phyloP scores from a whole-genome alignment of 2,797 vertebrate species.

The Coreius guichenoti region DNA sequence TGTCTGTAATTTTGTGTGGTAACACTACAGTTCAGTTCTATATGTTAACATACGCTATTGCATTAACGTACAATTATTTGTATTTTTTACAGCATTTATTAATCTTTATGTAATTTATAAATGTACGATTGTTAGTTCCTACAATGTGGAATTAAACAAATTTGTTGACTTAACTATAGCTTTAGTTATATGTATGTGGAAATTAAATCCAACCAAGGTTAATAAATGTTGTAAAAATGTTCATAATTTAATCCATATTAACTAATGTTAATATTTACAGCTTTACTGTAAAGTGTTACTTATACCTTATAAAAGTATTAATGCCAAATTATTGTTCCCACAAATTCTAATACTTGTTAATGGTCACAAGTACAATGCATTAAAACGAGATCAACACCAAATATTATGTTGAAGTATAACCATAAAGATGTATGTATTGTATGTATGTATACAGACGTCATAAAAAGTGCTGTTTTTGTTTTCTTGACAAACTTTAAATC shows the following conservation, averaged over 20 bases:
- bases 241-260: not conserved
- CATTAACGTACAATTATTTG: not conserved
- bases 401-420: not conserved
- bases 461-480: not conserved
- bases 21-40: not conserved
- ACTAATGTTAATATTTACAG: not conserved
- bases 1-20: not conserved
- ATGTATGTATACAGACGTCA: slow-evolving; percentile 17
- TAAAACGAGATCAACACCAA: not conserved
- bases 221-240: not conserved
- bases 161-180: not conserved
- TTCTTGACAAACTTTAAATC: not conserved
- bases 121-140: not conserved
- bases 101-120: not conserved
- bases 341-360: not conserved
- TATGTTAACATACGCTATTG: not conserved
- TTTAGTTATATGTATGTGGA: not conserved
- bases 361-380: not conserved
- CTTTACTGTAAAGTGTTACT: not conserved
- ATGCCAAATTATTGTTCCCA: not conserved
- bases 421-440: not conserved
- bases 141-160: not conserved
- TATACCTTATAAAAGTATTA: not conserved
- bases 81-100: slow-evolving; percentile 15
- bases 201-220: not conserved